Evolutionary conservation across 2,113 vertebrate species (phyloP), one percentile per base, ranked within the genome.

Genomic region (Orcinus orca): DNA sequence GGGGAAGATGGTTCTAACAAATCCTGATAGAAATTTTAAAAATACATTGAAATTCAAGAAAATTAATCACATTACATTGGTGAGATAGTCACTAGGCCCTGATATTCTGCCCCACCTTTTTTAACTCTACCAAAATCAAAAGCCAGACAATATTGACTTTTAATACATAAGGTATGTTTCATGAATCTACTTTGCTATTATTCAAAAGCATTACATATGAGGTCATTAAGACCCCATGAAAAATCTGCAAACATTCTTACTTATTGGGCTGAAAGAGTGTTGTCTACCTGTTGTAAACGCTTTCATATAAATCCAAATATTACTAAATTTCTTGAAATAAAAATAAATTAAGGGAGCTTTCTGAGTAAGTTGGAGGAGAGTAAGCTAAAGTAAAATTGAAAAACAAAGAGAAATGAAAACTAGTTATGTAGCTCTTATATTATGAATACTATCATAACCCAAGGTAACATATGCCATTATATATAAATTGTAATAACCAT

Each of bases 21-120:
- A 74, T 90, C 18, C 58, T 92, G 68, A 96, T 70, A 90, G 12
- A 55, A 89, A 93, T 85, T 85, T 63, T 47, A 85, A 92, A 90
- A 88, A 74, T 82, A 62, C n/a, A 85, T 41, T 67, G 25, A 20
- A 55, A 53, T 23, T 68, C 21, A 93, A 81, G 50, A 60, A 95
- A 88, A 96, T 77, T 80, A 70, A 60, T 95, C 31, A 53, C 62
- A 83, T 95, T 83, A 33, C 31, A 63, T 55, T 89, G 77, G 10
- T 79, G 33, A 84, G 62, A 70, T 38, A 70, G 38, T 77, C 60
- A 88, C 8, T 38, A 77, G n/a, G 1, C 18, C 18, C 62, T 85
- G 77, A 62, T 85, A 85, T n/a, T 89, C 10, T 53, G 36, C 29
- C 26, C 13, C 10, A 44, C 20, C 5, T 41, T 33, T 55, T 82